phyloP scores from a whole-genome alignment of 2,797 vertebrate genomes.

The Clarias pachynema region DNA sequence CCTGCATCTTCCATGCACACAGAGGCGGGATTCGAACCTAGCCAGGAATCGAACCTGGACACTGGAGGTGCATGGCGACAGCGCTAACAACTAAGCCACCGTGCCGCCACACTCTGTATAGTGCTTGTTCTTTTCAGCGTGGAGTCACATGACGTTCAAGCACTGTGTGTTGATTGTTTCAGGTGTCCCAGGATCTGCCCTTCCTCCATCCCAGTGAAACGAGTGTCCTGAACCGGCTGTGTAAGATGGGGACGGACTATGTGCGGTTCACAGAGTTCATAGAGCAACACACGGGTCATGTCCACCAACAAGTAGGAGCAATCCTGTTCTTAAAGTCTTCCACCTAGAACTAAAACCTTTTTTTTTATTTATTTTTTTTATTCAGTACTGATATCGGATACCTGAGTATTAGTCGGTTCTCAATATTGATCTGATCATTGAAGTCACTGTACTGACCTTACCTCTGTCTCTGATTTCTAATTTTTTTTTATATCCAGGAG shows the following conservation, averaged over 20 bases:
- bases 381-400: neutral
- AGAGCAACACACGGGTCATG: slow-evolving; percentile 90
- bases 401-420: neutral
- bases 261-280: slow-evolving; percentile 96
- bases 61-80: no score
- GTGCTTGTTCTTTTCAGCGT: neutral
- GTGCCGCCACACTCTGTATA: neutral
- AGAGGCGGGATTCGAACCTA: no score
- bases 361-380: no score
- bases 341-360: neutral
- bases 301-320: slow-evolving; percentile 76
- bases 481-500: slow-evolving; percentile 72
- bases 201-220: slow-evolving; percentile 97
- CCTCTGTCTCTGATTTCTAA: neutral
- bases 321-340: neutral
- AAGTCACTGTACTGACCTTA: neutral
- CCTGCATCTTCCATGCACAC: no score
- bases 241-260: slow-evolving; percentile 92
- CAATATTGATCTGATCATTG: neutral
- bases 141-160: neutral
- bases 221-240: slow-evolving; percentile 88
- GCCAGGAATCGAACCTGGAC: no score
- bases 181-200: slow-evolving; percentile 95
- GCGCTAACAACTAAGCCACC: no score
- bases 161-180: slow-evolving; percentile 11